These are phyloP conservation scores for Pocota personata DNA, from an alignment of 2,888 invertebrate species.

Conservation along the genomic window DNA sequence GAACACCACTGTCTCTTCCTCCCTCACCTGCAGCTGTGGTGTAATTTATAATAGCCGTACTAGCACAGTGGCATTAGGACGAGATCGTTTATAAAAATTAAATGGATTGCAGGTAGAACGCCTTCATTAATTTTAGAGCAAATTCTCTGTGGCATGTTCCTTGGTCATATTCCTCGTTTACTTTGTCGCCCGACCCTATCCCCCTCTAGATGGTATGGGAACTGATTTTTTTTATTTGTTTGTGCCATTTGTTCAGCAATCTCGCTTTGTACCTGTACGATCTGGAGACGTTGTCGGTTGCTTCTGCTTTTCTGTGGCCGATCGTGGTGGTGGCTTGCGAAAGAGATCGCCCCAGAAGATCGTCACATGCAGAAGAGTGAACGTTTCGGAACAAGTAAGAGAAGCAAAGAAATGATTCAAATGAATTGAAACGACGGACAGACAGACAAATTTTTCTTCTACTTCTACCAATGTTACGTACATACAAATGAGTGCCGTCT, in stretches of 20 bases:
- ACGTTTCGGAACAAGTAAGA: slow-evolving; percentile 11
- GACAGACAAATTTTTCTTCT: slow-evolving; percentile 72
- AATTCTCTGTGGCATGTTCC: slow-evolving; percentile 72
- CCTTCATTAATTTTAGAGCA: slow-evolving; percentile 79
- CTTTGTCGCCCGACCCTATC: slow-evolving; percentile 53
- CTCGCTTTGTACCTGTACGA: slow-evolving; percentile 63
- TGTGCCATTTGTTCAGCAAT: slow-evolving; percentile 49
- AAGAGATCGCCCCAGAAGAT: slow-evolving; percentile 59
- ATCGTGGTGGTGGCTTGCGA: slow-evolving; percentile 17
- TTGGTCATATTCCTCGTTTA: slow-evolving; percentile 50
- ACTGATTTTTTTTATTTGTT: slow-evolving; percentile 57
- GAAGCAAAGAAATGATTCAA: slow-evolving; percentile 65
- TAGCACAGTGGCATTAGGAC: slow-evolving; percentile 78
- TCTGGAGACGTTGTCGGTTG: slow-evolving; percentile 65
- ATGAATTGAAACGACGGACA: slow-evolving; percentile 70
- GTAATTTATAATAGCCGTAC: slow-evolving; percentile 77
- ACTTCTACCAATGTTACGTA: slow-evolving; percentile 50
- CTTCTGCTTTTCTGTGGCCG: slow-evolving; percentile 46
- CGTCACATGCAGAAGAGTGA: slow-evolving; percentile 48
- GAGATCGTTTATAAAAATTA: slow-evolving; percentile 79
- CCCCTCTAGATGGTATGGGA: slow-evolving; percentile 48
- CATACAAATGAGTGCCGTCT: slow-evolving; percentile 61
- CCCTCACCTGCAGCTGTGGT: slow-evolving; percentile 24
- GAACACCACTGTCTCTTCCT: slow-evolving; percentile 9
- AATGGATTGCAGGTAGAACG: slow-evolving; percentile 80